phyloP scores from a whole-genome alignment of 1,140 invertebrate species.

The Micrasema longulum region DNA sequence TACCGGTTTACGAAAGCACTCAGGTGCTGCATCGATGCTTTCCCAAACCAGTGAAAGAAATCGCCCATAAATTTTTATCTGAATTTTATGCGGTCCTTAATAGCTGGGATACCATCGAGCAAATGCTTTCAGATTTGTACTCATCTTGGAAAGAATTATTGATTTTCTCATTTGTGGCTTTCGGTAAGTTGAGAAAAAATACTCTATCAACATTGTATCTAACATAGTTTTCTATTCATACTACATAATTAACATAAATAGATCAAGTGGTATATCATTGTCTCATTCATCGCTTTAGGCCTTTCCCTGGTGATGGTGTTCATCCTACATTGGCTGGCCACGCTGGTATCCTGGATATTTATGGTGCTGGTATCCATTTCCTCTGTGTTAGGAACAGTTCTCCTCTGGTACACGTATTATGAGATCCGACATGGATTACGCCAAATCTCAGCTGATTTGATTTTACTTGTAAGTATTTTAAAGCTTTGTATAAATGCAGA shows the following conservation, averaged over 20 bases:
- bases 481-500: neutral
- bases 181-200: constrained; percentile 82
- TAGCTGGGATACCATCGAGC: constrained; percentile 88
- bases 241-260: neutral
- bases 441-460: constrained; percentile 67
- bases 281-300: constrained; percentile 69
- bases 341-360: constrained; percentile 87
- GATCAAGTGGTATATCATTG: too few species aligned
- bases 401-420: constrained; percentile 91
- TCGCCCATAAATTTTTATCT: constrained; percentile 71
- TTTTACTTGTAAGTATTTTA: constrained; percentile 54
- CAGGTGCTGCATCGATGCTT: constrained; percentile 91
- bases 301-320: constrained; percentile 86
- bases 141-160: constrained; percentile 88
- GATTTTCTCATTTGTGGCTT: constrained; percentile 82
- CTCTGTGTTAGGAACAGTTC: constrained; percentile 79
- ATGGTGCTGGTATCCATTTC: constrained; percentile 82
- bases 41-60: constrained; percentile 75
- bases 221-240: constrained; percentile 50
- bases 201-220: neutral
- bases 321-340: constrained; percentile 86
- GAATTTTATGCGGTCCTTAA: constrained; percentile 87
- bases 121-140: constrained; percentile 89
- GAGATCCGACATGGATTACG: constrained; percentile 80
- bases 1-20: constrained; percentile 79